These are phyloP conservation scores for Oxyruncus cristatus DNA, from an alignment of 2,113 vertebrate genomes.

Conservation along the genomic window DNA sequence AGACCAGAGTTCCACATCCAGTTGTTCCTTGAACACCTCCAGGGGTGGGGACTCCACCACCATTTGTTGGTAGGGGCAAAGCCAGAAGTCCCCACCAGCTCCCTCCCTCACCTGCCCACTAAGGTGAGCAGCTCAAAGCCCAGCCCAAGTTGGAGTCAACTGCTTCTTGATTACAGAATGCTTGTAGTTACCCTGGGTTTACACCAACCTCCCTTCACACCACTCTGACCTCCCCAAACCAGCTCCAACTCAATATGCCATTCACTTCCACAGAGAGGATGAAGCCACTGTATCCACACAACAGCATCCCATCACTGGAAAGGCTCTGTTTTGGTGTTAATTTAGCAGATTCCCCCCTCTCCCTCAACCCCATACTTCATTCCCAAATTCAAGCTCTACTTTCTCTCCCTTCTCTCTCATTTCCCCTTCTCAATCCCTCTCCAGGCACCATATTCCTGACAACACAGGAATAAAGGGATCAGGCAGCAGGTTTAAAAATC, in stretches of 20 bases:
- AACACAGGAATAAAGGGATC: conserved; percentile 25
- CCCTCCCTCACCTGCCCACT: neutral
- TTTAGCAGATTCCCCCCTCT: neutral
- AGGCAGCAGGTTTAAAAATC: conserved; percentile 43
- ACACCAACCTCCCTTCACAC: neutral
- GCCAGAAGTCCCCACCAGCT: neutral
- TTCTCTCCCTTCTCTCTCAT: neutral
- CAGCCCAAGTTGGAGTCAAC: neutral
- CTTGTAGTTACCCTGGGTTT: neutral
- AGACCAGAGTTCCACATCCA: neutral
- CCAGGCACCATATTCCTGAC: conserved; percentile 10
- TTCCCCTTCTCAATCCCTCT: conserved; percentile 1
- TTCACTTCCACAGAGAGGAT: neutral
- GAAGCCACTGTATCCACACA: neutral
- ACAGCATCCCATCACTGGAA: neutral
- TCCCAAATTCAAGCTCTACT: neutral
- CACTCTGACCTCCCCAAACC: neutral
- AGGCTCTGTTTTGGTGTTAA: neutral
- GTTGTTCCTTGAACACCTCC: neutral
- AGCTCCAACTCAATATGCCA: rapidly evolving
- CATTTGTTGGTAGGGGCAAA: neutral
- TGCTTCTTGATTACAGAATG: neutral
- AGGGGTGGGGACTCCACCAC: neutral
- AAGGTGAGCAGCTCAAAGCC: neutral
- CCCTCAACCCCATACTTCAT: neutral